Evolutionary conservation across 2,888 invertebrate genomes (phyloP).

Genomic region (Mimumesa dahlbomi): DNA sequence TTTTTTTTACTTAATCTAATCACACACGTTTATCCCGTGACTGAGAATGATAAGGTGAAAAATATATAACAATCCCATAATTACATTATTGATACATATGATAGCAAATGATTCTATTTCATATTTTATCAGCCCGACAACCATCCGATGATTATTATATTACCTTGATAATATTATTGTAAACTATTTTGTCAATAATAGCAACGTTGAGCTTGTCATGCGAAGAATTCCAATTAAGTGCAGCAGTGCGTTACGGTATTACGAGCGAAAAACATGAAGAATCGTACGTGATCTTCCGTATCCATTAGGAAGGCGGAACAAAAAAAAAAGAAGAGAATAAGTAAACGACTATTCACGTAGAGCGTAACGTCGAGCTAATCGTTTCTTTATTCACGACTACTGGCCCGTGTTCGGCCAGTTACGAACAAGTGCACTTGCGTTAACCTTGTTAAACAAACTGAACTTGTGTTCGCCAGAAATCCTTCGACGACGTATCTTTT

Average conservation of each 20-base stretch:
- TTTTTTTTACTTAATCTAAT: too few relatives aligned
- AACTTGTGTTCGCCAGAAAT: background rate
- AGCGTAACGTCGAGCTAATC: slow-evolving; percentile 1
- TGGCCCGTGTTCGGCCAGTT: slow-evolving; percentile 3
- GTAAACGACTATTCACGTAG: background rate
- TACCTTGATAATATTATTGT: background rate
- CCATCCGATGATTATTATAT: background rate
- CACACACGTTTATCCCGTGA: too few relatives aligned
- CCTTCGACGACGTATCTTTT: background rate
- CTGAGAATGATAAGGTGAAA: too few relatives aligned
- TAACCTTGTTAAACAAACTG: slow-evolving; percentile 3
- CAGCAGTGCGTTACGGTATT: background rate
- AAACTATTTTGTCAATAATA: too few relatives aligned
- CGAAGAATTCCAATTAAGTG: background rate
- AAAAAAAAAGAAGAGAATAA: background rate
- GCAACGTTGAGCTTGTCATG: background rate
- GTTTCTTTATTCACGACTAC: slow-evolving; percentile 1
- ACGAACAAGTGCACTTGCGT: background rate
- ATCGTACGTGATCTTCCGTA: background rate
- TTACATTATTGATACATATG: too few relatives aligned
- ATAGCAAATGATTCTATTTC: too few relatives aligned
- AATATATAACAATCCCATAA: too few relatives aligned
- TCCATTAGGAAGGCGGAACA: background rate
- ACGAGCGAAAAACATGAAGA: background rate
- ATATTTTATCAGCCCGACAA: too few relatives aligned